Evolutionary conservation across 2,797 vertebrate genomes (phyloP), one percentile per base, ranked within the genome.

Genomic region (Coilia nasus): DNA sequence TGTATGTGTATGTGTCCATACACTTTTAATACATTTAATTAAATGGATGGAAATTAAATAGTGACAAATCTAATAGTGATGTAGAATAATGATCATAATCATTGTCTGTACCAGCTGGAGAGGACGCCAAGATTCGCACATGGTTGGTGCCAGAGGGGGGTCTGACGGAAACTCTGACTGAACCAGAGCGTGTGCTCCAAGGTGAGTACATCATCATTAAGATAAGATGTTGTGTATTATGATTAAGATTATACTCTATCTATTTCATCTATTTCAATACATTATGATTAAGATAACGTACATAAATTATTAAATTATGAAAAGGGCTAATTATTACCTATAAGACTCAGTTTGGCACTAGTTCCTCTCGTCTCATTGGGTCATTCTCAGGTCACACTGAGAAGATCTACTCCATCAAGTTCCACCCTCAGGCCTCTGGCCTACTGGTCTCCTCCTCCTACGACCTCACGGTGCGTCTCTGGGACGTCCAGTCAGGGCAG

Each of bases 381-480:
- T 60, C 60, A 56, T 54, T 86, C 78, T 0, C 21, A 99, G 98
- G 97, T 59, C 98, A 99, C 94, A 97, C 95, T 0, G 98, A 99
- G 93, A 99, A 99, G 93, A 98, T 99, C 91, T 99, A 99, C 93
- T 97, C 98, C 60, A 91, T 99, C 89, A 94, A 93, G 87, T 99
- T 97, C 92, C 98, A 99, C 89, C 98, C 98, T 0, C 15, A 95
- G 92, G 98, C 98, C 0, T 94, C 96, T 0, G 92, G 97, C 0
- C 83, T 99, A 82, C 92, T 99, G 85, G 97, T 95, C 3, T 99
- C 98, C 46, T 98, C 98, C 5, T 99, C 98, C 78, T 99, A 98
- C 0, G 98, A 99, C 90, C 95, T 97, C 88, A 97, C 94, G 0
- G 91, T 99, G 90, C 93, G 96, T 54, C 92, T 99, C 87, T 99